phyloP scores from a whole-genome alignment of 2,888 invertebrate species.

The Ornithoptera alexandrae region DNA sequence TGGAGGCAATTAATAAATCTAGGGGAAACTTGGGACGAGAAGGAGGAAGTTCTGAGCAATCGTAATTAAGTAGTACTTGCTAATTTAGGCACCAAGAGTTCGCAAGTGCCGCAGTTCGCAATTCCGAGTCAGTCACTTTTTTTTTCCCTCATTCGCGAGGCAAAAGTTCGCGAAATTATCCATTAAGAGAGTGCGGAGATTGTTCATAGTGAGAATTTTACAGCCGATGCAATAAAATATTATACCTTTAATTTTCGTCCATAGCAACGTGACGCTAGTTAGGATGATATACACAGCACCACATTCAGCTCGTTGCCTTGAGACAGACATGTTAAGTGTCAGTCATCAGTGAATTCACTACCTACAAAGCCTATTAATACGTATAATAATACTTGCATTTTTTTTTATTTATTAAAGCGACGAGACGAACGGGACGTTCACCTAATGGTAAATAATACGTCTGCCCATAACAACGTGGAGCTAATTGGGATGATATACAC shows the following conservation, averaged over 20 bases:
- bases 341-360: too few relatives aligned
- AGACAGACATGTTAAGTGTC: too few relatives aligned
- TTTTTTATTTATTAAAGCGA: too few relatives aligned
- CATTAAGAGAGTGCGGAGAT: slow-evolving; percentile 5
- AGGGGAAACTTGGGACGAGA: slow-evolving; percentile 31
- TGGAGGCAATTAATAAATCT: slow-evolving; percentile 37
- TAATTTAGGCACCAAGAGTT: slow-evolving; percentile 42
- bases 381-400: too few relatives aligned
- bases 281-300: too few relatives aligned
- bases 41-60: slow-evolving; percentile 38
- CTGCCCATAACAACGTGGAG: too few relatives aligned
- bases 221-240: neutral
- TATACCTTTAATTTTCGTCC: neutral
- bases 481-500: too few relatives aligned
- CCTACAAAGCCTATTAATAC: too few relatives aligned
- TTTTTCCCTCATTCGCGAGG: slow-evolving; percentile 1
- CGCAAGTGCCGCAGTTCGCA: slow-evolving; percentile 33
- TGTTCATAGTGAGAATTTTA: neutral
- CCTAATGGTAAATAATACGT: too few relatives aligned
- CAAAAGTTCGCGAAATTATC: slow-evolving; percentile 15
- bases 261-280: too few relatives aligned
- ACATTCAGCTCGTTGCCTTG: too few relatives aligned
- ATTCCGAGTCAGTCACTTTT: slow-evolving; percentile 25
- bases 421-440: too few relatives aligned
- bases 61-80: slow-evolving; percentile 37